Evolutionary conservation across 2,113 vertebrate genomes (phyloP).

Genomic region (Coptodon rendalli): DNA sequence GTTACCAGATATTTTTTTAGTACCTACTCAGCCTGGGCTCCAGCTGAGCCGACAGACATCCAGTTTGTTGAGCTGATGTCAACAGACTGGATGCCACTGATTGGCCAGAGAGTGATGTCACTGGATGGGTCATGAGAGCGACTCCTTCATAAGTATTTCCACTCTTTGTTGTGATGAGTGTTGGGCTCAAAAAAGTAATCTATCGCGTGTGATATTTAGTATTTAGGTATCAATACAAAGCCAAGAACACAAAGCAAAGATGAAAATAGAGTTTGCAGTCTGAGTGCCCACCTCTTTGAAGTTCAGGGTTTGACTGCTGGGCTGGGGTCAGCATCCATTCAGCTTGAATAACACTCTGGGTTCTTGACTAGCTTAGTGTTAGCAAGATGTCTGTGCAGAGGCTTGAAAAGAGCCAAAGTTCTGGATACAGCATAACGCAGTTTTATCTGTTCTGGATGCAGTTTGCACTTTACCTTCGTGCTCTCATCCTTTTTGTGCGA

Average conservation of each 20-base stretch:
- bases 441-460: not conserved
- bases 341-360: not conserved
- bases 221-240: not conserved
- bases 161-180: not conserved
- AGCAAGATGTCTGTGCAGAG: not conserved
- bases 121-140: not conserved
- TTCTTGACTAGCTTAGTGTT: not conserved
- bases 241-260: not conserved
- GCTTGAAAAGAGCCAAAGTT: not conserved
- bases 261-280: not conserved
- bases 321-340: not conserved
- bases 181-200: not conserved
- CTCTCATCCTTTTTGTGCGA: not conserved
- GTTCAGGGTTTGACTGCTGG: not conserved
- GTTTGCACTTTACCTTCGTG: not conserved
- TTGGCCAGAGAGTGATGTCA: not conserved
- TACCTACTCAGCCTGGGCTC: not conserved
- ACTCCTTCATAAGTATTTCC: not conserved
- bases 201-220: not conserved
- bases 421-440: accelerated
- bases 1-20: not conserved
- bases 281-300: not conserved
- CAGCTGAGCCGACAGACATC: not conserved
- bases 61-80: not conserved
- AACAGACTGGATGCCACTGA: not conserved